A percentile compares a stretch with the other conserved stretches of the same genome.
Evolutionary conservation across 2,113 vertebrate species (phyloP).

Genomic region (Australoheros scitulus): DNA sequence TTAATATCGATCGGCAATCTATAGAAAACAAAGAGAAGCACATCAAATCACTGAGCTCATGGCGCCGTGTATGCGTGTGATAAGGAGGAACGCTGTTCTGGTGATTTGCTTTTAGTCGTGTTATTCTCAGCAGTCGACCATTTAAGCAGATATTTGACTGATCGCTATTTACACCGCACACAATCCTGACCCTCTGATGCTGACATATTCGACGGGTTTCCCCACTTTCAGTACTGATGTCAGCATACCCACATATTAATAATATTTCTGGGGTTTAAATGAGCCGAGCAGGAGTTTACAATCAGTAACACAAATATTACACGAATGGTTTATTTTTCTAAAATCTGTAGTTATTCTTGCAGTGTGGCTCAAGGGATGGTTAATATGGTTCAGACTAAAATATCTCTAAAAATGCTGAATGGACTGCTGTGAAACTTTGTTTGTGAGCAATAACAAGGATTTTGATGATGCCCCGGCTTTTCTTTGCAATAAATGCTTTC

Average conservation of each 20-base stretch:
- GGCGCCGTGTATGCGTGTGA: neutral
- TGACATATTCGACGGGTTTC: neutral
- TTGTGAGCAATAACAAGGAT: neutral
- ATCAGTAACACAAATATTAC: neutral
- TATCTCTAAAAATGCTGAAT: neutral
- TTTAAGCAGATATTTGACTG: neutral
- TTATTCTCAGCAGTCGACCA: neutral
- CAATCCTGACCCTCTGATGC: neutral
- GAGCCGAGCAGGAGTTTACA: neutral
- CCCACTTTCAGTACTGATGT: neutral
- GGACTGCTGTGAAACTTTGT: too few species aligned
- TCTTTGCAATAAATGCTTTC: neutral
- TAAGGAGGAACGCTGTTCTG: neutral
- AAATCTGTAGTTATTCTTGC: neutral
- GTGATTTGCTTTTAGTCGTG: neutral
- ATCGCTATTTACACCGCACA: neutral
- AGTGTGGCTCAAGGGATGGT: too few species aligned
- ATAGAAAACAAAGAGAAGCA: constrained; percentile 20
- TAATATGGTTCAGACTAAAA: rapidly evolving
- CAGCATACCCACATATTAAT: neutral
- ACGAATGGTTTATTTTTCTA: neutral
- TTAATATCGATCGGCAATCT: constrained; percentile 19
- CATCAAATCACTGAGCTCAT: neutral
- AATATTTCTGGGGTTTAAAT: neutral
- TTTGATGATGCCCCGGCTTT: neutral